Conservation (phyloP, 2,113 vertebrate genomes). For the Malurus elegans region DNA sequence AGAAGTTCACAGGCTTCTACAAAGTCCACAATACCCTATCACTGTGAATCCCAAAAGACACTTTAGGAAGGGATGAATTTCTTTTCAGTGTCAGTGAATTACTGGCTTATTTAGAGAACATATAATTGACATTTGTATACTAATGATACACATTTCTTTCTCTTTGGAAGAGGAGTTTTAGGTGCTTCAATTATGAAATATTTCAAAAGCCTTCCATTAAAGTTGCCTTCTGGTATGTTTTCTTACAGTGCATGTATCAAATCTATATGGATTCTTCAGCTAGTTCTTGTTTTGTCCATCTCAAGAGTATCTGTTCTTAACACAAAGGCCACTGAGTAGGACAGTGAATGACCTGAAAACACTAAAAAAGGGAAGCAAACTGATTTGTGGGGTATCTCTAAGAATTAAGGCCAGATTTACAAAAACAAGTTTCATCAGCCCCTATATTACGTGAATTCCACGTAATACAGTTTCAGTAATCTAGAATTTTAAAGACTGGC, state of each 20-base stretch:
- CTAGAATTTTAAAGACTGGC: not conserved
- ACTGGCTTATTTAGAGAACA: not conserved
- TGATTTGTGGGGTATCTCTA: not conserved
- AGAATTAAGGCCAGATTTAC: not conserved
- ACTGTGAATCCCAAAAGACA: not conserved
- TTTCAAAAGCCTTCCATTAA: not conserved
- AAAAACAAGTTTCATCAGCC: not conserved
- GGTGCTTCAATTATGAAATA: not conserved
- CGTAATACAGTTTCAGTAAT: not conserved
- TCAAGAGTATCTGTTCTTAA: not conserved
- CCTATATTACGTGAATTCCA: not conserved
- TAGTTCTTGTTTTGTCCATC: not conserved
- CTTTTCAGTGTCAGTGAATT: not conserved
- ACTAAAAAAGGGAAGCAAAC: not conserved
- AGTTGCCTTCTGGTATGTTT: not conserved
- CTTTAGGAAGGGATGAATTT: not conserved
- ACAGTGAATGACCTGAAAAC: not conserved
- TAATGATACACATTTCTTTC: rapidly evolving
- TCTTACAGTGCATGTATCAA: not conserved
- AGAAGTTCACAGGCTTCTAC: not conserved
- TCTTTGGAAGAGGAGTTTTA: not conserved
- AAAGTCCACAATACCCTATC: not conserved
- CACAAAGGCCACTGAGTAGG: not conserved
- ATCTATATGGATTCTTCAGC: not conserved
- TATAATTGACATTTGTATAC: not conserved